Evolutionary conservation across 2,797 vertebrate species (phyloP).

Genomic region (Cottoperca gobio): DNA sequence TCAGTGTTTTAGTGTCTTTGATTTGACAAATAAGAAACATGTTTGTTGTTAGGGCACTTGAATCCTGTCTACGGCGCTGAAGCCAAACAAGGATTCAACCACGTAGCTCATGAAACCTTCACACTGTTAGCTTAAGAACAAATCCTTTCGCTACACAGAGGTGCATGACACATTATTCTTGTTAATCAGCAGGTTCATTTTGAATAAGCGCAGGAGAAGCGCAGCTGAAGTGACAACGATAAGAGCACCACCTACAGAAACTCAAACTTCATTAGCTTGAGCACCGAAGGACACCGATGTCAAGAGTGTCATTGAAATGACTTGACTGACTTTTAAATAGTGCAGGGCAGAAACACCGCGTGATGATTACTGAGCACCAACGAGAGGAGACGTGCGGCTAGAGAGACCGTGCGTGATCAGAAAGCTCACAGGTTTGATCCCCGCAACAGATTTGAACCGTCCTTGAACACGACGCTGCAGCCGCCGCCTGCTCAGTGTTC

Average conservation of each 20-base stretch:
- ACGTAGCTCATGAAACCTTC: not conserved
- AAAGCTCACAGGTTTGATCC: not conserved
- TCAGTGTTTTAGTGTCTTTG: not conserved
- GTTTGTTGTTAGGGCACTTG: no score
- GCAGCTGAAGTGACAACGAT: constrained; percentile 7
- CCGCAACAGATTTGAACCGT: not conserved
- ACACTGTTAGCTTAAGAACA: not conserved
- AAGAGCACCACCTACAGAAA: constrained; percentile 17
- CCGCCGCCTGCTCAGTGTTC: constrained; percentile 10
- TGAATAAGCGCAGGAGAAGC: not conserved
- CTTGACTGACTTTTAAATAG: constrained; percentile 12
- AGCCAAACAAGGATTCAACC: not conserved
- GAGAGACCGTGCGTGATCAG: not conserved
- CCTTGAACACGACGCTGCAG: not conserved
- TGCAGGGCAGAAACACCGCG: not conserved
- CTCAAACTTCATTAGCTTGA: constrained; percentile 4
- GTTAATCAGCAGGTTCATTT: constrained; percentile 23
- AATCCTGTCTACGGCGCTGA: no score
- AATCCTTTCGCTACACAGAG: not conserved
- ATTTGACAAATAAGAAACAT: no score
- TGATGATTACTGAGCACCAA: not conserved
- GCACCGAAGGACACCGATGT: constrained; percentile 5
- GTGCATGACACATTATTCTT: constrained; percentile 6
- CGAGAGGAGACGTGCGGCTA: not conserved
- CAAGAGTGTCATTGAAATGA: not conserved